Evolutionary conservation across 2,113 vertebrate genomes (phyloP), one percentile per base, ranked within the genome.

Genomic region (Delphinus delphis): DNA sequence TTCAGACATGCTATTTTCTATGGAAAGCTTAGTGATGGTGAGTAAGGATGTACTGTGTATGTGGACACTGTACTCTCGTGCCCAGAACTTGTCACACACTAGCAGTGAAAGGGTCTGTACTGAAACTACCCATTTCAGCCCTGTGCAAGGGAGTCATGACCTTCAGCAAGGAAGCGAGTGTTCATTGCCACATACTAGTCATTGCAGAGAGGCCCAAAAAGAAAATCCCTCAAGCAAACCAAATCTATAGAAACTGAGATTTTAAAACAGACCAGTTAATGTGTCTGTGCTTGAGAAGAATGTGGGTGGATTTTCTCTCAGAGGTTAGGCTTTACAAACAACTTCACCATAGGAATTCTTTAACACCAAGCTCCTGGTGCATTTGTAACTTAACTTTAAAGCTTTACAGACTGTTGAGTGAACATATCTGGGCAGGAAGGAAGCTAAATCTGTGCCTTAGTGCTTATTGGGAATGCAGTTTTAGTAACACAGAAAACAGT

Each of bases 341-440:
- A 47, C 67, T 58, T 79, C 41, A 86, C 83, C 67, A 28, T 11
- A 62, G 74, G 26, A 87, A 90, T 92, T 88, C 74, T 88, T 92
- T 31, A 90, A 74, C 41, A 88, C 44, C 60, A 47, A 76, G 33
- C 38, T 84, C 36, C 68, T 31, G 50, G 58, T 73, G 17, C 25
- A 21, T 81, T 74, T 88, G 18, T 80, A 63, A 89, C 47, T 85
- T 79, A 71, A 89, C 74, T 26, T 92, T 4, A 87, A 96, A 96
- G 80, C 31, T 84, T 88, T 53, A 85, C 21, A 36, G 14, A 36
- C 44, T 92, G 7, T 58, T 85, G 1, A 94, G 47, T 79, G 82
- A 71, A 58, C 65, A 36, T 70, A 92, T 55, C 47, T 82, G 73
- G 71, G 41, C 79, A 90, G 71, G 68, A 77, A 85, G 36, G n/a